Evolutionary conservation across 2,113 vertebrate species (phyloP), one percentile per base, ranked within the genome.

Genomic region (Uria aalge): DNA sequence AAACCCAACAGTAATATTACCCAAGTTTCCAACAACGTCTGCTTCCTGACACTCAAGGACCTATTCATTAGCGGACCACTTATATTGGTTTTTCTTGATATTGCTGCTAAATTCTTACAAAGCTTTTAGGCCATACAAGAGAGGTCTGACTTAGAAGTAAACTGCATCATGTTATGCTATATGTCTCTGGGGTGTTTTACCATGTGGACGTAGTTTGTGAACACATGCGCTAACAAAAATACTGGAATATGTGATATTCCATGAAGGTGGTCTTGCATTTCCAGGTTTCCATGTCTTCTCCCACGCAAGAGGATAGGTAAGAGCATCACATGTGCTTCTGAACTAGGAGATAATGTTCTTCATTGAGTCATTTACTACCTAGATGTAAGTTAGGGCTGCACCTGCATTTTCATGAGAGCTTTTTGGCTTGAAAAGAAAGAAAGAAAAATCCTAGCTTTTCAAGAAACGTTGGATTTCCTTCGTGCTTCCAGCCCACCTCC

Each of bases 11-110:
- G 87, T 90, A 97, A 93, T 91, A 95, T 89, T 97, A 97, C 88
- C 88, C 92, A 81, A 90, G 85, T 96, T 95, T 97, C 88, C 85
- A 97, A 92, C 78, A 96, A 75, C 90, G 79, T 91, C 94, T 83
- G 95, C 95, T 96, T 97, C 91, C 95, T 91, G 94, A 96, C 95
- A 95, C 88, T 85, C 95, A 96, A 96, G 93, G 95, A 96, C 83
- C 82, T 88, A 90, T 95, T 97, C 94, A 96, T 93, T 97, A 93
- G 96, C 88, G 64, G 90, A 76, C 72, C 62, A 74, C 57, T 96
- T 95, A 87, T 45, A 69, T 50, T 94, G 84, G 73, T 78, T 90
- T 96, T 95, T 47, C 93, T 91, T 64, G 57, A 96, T 45, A 66
- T 32, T 93, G 79, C 91, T 95, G 74, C 95, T 94, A 59, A 91